Evolutionary conservation across 1,140 invertebrate genomes (phyloP), one percentile per base, ranked within the genome.

Genomic region (Drosophila truncata): DNA sequence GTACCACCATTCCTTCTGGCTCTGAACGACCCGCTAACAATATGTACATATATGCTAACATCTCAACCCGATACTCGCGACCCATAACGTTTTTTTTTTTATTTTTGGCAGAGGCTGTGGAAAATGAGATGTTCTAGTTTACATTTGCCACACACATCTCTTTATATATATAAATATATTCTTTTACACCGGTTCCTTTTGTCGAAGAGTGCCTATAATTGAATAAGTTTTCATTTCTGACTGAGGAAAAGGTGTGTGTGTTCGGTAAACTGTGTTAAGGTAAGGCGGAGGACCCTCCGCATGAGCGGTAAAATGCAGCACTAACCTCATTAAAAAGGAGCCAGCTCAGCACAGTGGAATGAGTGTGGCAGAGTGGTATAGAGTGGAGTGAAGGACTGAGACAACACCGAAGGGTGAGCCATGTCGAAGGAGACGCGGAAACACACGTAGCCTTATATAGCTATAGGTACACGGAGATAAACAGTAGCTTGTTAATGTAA

Each of bases 1-100:
- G 96, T 96, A 83, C 61, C 58, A 37, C n/a, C 25, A 35, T 39
- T 49, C 14, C 25, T n/a, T 11, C 5, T 33, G 10, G 10, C 27
- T 37, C 29, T 18, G 29, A 27, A 25, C 16, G 37, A 61, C 47
- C 35, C 20, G 57, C 72, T 76, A 77, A 80, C 69, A 80, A 73
- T 78, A 78, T 67, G 82, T 79, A 78, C 75, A 78, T 71, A 78
- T 78, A 78, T 71, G 78, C 78, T 81, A 81, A 86, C 75, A 86
- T 79, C 65, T 75, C 59, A 65, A 78, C 67, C 66, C 64, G 52
- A 75, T 55, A 83, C 69, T 77, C 67, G 58, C 73, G 54, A 71
- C 54, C 70, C 73, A 66, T 63, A 66, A 25, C 20, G 25, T 18
- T 63, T 69, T 62, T 62, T 47, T 49, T 47, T 52, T 31, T 31